Conservation (phyloP, 2,888 invertebrate genomes). For the Acrocyrtus sp. region DNA sequence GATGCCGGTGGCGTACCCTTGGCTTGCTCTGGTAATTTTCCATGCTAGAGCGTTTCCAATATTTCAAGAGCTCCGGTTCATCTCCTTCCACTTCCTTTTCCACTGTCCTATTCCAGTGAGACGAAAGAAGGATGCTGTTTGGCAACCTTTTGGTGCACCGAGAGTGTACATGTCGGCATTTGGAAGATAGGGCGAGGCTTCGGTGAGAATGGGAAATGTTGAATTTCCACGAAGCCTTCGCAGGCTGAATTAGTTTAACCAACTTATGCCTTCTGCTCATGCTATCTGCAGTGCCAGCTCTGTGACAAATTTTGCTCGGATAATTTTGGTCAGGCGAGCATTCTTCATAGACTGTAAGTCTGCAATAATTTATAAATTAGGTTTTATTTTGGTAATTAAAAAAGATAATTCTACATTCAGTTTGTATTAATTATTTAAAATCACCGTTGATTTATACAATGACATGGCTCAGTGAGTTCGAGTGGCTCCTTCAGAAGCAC, state of each 20-base stretch:
- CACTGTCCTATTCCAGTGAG: background rate
- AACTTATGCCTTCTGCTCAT: background rate
- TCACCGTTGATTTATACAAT: conserved; percentile 23
- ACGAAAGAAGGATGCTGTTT: conserved; percentile 2
- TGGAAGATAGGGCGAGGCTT: no score
- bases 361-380: background rate
- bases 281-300: background rate
- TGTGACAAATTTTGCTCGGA: background rate
- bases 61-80: background rate
- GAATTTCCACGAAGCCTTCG: background rate
- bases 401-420: background rate
- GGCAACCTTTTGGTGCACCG: background rate
- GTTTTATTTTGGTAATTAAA: no score
- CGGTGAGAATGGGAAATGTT: no score
- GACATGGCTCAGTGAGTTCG: conserved; percentile 18
- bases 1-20: background rate
- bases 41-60: background rate
- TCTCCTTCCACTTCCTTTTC: background rate
- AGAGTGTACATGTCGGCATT: background rate
- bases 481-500: conserved; percentile 21
- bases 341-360: background rate
- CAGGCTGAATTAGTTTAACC: conserved; percentile 5
- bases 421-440: background rate
- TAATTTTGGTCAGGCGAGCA: background rate
- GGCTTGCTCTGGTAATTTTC: background rate